These are phyloP conservation scores for Leucania comma DNA, from an alignment of 2,888 invertebrate species.

Conservation along the genomic window DNA sequence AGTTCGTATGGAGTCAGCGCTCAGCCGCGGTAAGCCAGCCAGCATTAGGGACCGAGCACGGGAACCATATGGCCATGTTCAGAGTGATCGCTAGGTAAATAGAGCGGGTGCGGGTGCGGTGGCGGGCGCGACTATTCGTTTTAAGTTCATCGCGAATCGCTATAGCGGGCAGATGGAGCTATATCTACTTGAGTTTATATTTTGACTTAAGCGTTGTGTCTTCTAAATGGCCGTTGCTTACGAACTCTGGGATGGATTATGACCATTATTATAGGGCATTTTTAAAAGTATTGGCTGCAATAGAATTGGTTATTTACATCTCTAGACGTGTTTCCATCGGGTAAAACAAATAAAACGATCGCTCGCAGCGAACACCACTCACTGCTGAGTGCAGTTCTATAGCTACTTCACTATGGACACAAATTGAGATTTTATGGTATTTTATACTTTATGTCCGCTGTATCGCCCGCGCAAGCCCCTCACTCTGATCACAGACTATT, in stretches of 20 bases:
- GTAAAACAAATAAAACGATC: not conserved
- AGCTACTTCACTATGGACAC: no score
- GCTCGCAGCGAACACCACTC: not conserved
- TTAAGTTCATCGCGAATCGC: not conserved
- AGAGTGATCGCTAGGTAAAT: not conserved
- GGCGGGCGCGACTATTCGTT: not conserved
- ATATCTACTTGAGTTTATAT: not conserved
- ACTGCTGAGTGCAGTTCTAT: not conserved
- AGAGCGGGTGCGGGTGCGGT: not conserved
- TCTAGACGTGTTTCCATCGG: not conserved
- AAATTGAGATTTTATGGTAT: no score
- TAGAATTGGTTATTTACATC: no score
- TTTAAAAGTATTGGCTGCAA: no score
- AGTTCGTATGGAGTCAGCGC: conserved; percentile 16
- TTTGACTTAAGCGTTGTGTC: no score
- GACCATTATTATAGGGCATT: no score
- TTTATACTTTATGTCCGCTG: no score
- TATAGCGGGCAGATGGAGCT: not conserved
- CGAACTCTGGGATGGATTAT: no score
- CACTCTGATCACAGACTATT: no score
- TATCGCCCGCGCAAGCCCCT: no score
- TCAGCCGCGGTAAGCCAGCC: conserved; percentile 15
- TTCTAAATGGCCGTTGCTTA: no score
- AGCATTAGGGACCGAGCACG: conserved; percentile 20
- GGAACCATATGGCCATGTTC: not conserved